Base-by-base conservation (phyloP, 2,797 vertebrate species). In the Arremon aurantiirostris region DNA sequence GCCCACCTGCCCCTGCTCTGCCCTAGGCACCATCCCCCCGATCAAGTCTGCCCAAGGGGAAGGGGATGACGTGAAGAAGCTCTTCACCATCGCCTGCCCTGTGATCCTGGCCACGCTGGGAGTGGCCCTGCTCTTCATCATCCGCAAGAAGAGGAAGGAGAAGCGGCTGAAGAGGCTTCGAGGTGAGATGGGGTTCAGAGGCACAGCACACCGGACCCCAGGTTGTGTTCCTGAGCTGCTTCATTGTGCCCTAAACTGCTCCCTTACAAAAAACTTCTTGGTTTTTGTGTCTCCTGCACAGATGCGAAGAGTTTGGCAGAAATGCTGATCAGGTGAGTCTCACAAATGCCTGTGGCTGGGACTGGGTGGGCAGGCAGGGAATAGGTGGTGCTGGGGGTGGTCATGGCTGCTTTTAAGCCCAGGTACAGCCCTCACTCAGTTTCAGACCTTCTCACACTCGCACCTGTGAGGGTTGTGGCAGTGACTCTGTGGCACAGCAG, bases 231-330 rank as follows among this genome's bases (percentile, higher is more conserved):
- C 46, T 44, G 53, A 6, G 4, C 35, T 0, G 2, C 4, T 12
- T 24, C 3, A 0, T 14, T 35, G 6, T 0, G 3, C 39, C n/a
- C 16, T 11, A 2, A 69, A 27, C 6, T 15, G 26, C 17, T 60
- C n/a, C 19, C 27, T 15, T 15, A 24, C 23, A 22, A 52, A n/a
- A 71, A 12, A 5, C 6, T 1, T 2, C 4, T 26, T 30, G 46
- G 2, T 20, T 69, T 93, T 94, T 56, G 23, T 95, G 24, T 86
- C 46, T 77, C 65, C 82, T 82, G 46, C 96, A 50, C 97, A 99
- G 99, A 99, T 98, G 99, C 99, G 14, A 99, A 99, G 98, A 99
- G 99, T 94, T 97, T 99, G 96, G 99, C 99, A 82, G 99, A 99
- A 94, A 99, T 99, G 99, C 97, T 99, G 69, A 99, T 99, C 98